These are phyloP conservation scores for Agrochola lychnidis DNA, from an alignment of 2,888 invertebrate species.

Conservation along the genomic window DNA sequence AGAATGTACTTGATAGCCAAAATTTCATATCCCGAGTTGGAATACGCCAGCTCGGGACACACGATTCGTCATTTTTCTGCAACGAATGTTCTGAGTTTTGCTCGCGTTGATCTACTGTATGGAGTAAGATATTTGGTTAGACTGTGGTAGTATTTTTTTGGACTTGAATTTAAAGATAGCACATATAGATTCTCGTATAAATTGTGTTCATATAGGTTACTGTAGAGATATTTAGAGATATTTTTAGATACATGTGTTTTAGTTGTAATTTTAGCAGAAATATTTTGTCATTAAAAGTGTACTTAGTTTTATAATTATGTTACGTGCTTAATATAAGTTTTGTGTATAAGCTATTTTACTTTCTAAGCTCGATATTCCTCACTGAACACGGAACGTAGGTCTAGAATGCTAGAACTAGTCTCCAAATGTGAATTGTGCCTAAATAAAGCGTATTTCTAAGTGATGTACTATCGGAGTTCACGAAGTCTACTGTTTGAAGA, in stretches of 20 bases:
- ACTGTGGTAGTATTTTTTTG: background rate
- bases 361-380: constrained; percentile 62
- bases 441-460: constrained; percentile 79
- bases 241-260: constrained; percentile 7
- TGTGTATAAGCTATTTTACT: constrained; percentile 1
- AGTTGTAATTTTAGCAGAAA: background rate
- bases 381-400: constrained; percentile 76
- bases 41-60: background rate
- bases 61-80: background rate
- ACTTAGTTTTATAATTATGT: background rate
- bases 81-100: background rate
- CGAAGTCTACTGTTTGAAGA: constrained; percentile 63
- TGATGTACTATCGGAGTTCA: constrained; percentile 70
- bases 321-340: constrained; percentile 3
- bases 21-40: background rate
- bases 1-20: background rate
- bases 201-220: constrained; percentile 37
- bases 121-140: constrained; percentile 6
- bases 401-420: constrained; percentile 87
- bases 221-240: background rate
- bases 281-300: constrained; percentile 3
- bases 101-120: constrained; percentile 4
- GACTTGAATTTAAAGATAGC: background rate
- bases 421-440: constrained; percentile 88
- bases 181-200: background rate